Conservation (phyloP, 2,888 invertebrate species). For the Polylopha cassiicola region DNA sequence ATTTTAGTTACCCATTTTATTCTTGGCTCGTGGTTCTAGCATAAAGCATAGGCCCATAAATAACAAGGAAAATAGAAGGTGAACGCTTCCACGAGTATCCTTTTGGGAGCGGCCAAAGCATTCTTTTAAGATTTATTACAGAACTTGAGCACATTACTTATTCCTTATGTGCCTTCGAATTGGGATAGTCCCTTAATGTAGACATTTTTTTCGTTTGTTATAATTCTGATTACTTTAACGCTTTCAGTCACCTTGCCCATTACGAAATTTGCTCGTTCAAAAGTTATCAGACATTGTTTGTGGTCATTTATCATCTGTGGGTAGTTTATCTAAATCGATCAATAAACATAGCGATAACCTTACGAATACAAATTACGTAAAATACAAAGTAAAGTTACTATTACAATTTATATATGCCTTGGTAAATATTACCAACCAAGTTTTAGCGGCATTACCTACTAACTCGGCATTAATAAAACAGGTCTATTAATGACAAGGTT, state of each 20-base stretch:
- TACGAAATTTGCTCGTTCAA: constrained; percentile 9
- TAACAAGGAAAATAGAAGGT: constrained; percentile 75
- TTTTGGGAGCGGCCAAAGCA: constrained; percentile 75
- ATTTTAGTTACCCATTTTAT: constrained; percentile 75
- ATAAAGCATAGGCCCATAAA: constrained; percentile 75
- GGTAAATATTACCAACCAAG: too few relatives aligned
- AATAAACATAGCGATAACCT: too few relatives aligned
- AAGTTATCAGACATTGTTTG: not conserved
- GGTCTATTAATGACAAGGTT: constrained; percentile 7
- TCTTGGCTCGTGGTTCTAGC: constrained; percentile 70
- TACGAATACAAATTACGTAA: too few relatives aligned
- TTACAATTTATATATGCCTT: too few relatives aligned
- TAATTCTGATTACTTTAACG: constrained; percentile 23
- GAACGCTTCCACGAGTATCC: constrained; percentile 74
- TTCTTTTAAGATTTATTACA: constrained; percentile 77
- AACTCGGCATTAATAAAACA: not conserved
- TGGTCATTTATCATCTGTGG: too few relatives aligned
- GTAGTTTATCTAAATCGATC: too few relatives aligned
- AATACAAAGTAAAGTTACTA: too few relatives aligned
- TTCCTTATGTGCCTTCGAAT: constrained; percentile 69
- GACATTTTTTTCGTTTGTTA: constrained; percentile 40
- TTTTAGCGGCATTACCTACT: too few relatives aligned
- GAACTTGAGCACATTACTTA: constrained; percentile 75
- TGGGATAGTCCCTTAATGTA: constrained; percentile 53
- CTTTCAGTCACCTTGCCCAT: too few relatives aligned